Evolutionary conservation across 92 coral and sea anemone species (phyloP).

Genomic region (Parazoanthus darwini): DNA sequence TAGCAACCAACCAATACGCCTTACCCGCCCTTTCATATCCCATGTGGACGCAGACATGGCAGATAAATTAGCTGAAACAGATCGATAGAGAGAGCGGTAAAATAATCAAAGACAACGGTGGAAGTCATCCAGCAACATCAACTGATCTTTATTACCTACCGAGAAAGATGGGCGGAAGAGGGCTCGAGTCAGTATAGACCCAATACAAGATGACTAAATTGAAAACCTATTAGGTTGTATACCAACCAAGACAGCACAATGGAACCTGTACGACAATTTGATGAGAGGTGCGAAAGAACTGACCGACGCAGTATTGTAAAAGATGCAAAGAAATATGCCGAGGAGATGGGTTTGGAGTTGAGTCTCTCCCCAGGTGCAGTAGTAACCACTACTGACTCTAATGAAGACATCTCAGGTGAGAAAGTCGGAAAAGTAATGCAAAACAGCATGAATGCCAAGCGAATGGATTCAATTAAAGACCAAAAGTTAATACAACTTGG

Average conservation of each 20-base stretch:
- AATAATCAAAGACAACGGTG: too few species aligned
- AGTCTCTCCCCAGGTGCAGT: slow-evolving; percentile 18
- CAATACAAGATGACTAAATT: slow-evolving; percentile 16
- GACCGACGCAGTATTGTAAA: slow-evolving; percentile 16
- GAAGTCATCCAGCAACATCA: slow-evolving; percentile 20
- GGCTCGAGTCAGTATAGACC: slow-evolving; percentile 18
- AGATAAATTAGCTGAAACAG: slow-evolving; percentile 8
- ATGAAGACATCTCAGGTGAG: neutral
- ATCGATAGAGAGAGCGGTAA: neutral
- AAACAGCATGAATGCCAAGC: slow-evolving; percentile 21
- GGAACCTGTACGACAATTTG: slow-evolving; percentile 3
- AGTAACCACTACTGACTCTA: neutral
- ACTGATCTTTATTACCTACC: slow-evolving; percentile 6
- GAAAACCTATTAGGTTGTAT: slow-evolving; percentile 16
- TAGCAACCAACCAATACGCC: slow-evolving; percentile 29
- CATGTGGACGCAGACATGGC: neutral
- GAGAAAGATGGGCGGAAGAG: slow-evolving; percentile 26
- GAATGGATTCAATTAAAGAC: slow-evolving; percentile 1
- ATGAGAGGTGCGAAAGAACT: slow-evolving; percentile 9
- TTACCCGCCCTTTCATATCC: slow-evolving; percentile 27
- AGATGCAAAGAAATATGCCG: slow-evolving; percentile 15
- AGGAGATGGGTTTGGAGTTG: slow-evolving; percentile 18
- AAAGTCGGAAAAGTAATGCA: slow-evolving; percentile 23
- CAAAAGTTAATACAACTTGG: neutral
- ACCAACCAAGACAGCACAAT: slow-evolving; percentile 22